Percentiles rank a stretch among this genome's conserved stretches.
phyloP scores from a whole-genome alignment of 2,113 vertebrate species.

The Corvus cornix region DNA sequence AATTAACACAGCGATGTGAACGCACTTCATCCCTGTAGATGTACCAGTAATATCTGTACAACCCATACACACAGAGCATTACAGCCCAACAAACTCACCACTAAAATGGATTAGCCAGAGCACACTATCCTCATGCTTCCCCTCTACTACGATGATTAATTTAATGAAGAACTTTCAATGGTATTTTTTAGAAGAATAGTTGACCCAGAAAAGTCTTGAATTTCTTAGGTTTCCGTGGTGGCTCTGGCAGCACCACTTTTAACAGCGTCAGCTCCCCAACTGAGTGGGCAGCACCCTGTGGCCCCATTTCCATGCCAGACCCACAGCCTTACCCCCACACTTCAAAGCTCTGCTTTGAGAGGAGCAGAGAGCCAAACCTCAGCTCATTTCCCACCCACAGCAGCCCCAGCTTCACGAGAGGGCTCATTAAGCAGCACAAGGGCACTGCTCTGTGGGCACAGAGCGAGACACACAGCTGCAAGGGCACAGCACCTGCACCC shows the following conservation, averaged over 20 bases:
- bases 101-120: not conserved
- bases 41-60: not conserved
- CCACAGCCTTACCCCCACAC: not conserved
- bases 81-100: not conserved
- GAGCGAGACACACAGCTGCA: not conserved
- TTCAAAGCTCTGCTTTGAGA: not conserved
- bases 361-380: not conserved
- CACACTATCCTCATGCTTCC: not conserved
- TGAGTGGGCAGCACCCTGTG: not conserved
- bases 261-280: rapidly evolving
- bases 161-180: not conserved
- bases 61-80: not conserved
- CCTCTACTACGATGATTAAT: not conserved
- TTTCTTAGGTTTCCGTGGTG: not conserved
- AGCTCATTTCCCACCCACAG: not conserved
- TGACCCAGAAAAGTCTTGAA: not conserved
- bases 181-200: not conserved
- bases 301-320: not conserved
- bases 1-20: not conserved
- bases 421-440: not conserved
- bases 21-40: not conserved
- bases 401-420: not conserved
- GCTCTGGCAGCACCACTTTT: not conserved
- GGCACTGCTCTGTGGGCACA: not conserved
- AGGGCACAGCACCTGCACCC: not conserved